A percentile compares a stretch with the other conserved stretches of the same genome.
phyloP scores from a whole-genome alignment of 2,797 vertebrate genomes.

The Rhinichthys osculus region DNA sequence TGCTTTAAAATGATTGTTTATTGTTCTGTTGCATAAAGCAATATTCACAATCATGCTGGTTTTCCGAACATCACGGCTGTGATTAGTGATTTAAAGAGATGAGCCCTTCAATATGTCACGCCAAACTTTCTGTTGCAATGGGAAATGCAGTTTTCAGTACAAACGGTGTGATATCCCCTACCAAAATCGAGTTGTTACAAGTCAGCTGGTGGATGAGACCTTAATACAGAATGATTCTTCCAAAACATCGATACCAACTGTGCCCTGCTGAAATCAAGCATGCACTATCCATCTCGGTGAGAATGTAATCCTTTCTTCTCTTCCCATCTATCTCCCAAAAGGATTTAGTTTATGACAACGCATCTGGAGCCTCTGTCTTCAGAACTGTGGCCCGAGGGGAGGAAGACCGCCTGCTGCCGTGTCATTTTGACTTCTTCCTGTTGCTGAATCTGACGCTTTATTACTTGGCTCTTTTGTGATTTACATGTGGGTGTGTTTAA shows the following conservation, averaged over 20 bases:
- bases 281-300: background rate
- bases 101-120: background rate
- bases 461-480: background rate
- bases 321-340: constrained; percentile 51
- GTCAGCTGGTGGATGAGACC: background rate
- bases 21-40: background rate
- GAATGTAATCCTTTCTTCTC: constrained; percentile 28
- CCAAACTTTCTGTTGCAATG: background rate
- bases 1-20: background rate
- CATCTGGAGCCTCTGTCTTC: constrained; percentile 45
- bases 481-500: background rate
- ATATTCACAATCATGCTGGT: background rate
- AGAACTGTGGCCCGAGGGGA: constrained; percentile 18
- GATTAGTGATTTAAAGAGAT: background rate
- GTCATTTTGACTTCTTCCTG: background rate
- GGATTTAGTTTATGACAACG: constrained; percentile 45
- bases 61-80: background rate
- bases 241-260: constrained; percentile 10
- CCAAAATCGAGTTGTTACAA: background rate
- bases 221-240: constrained; percentile 14
- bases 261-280: background rate
- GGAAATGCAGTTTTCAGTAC: background rate
- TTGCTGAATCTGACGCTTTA: background rate
- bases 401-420: constrained; percentile 14
- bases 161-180: background rate